Conservation (phyloP, 2,113 vertebrate genomes). For the Gasterosteus nipponicus region DNA sequence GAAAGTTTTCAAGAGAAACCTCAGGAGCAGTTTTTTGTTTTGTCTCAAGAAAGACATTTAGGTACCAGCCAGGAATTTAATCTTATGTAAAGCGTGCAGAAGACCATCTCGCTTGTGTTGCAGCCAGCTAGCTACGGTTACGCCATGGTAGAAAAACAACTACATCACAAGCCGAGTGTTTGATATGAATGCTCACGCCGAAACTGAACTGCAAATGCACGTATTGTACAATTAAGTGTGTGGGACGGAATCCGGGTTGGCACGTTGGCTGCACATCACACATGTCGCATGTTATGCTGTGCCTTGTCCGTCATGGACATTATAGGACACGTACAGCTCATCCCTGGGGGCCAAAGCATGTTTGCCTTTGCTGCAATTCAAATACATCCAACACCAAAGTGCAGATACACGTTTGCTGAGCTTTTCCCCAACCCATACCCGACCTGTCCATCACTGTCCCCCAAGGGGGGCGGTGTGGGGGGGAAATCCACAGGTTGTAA, state of each 20-base stretch:
- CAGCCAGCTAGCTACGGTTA: not conserved
- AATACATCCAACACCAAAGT: slow-evolving; percentile 44
- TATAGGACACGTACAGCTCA: slow-evolving; percentile 21
- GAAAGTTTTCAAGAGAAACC: not conserved
- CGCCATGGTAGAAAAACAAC: not conserved
- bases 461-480: slow-evolving; percentile 6
- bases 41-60: not conserved
- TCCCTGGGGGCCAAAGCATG: slow-evolving; percentile 24
- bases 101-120: not conserved
- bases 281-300: slow-evolving; percentile 11
- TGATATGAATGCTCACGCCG: not conserved
- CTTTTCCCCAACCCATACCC: not conserved
- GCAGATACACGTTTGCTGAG: slow-evolving; percentile 44
- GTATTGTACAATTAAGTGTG: not conserved
- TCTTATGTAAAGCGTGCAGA: not conserved
- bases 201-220: slow-evolving; percentile 1
- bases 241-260: not conserved
- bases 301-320: slow-evolving; percentile 17
- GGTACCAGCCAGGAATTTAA: not conserved
- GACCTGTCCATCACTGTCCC: slow-evolving; percentile 40
- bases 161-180: not conserved
- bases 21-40: not conserved
- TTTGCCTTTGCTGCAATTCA: slow-evolving; percentile 19
- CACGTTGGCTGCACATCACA: slow-evolving; percentile 18
- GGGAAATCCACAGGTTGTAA: slow-evolving; percentile 31